Conservation (phyloP, 2,113 vertebrate species). For the Apodemus sylvaticus region DNA sequence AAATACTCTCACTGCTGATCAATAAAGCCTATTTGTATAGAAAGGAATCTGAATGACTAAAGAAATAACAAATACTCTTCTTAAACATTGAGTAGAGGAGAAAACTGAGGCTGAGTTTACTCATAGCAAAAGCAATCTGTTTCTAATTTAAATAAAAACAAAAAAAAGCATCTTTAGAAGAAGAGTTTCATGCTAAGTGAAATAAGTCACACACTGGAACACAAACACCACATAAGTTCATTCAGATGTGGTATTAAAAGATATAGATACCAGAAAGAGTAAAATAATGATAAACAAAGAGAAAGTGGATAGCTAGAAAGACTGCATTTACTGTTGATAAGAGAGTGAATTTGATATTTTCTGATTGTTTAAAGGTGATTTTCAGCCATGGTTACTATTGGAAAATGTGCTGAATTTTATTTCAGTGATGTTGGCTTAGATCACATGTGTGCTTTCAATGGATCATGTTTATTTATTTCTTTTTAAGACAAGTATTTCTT, state of each 20-base stretch:
- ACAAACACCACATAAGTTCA: not conserved
- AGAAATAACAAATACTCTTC: conserved; percentile 43
- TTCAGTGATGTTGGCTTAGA: not conserved
- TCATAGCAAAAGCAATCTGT: not conserved
- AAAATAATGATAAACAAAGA: not conserved
- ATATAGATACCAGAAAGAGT: not conserved
- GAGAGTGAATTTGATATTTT: not conserved
- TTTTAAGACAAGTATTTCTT: not conserved
- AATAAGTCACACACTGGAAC: not conserved
- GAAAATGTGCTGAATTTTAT: conserved; percentile 4
- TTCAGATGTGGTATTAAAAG: not conserved
- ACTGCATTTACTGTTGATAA: not conserved
- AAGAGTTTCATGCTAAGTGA: not conserved
- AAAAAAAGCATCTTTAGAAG: not conserved
- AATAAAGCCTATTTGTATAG: conserved; percentile 37
- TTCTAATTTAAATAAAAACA: not conserved
- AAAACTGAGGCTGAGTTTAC: conserved; percentile 17
- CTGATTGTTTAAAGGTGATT: not conserved
- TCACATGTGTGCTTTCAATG: not conserved
- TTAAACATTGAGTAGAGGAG: not conserved
- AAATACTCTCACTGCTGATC: conserved; percentile 62
- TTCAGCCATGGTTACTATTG: not conserved
- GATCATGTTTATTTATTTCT: not conserved
- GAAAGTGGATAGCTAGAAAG: too few species aligned
- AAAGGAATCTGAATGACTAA: conserved; percentile 42